These are phyloP conservation scores for Sarcophaga subvicina DNA, from an alignment of 2,888 invertebrate genomes.

Conservation along the genomic window DNA sequence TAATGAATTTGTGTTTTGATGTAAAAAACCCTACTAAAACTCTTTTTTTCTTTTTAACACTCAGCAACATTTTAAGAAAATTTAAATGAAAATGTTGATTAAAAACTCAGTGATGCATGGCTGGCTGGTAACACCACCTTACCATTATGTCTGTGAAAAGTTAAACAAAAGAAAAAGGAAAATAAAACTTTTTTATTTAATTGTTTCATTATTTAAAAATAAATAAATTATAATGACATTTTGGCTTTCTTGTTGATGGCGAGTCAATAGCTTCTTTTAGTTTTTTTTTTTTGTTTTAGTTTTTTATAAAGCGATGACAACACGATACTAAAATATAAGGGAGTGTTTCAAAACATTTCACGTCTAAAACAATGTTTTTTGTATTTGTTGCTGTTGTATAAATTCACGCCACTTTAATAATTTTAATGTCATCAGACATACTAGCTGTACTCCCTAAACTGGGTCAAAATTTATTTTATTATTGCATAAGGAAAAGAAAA, in stretches of 20 bases:
- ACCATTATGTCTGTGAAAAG: neutral
- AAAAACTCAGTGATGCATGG: neutral
- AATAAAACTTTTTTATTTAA: neutral
- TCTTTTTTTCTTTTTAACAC: too few species aligned
- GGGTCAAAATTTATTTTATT: neutral
- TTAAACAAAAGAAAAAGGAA: slow-evolving; percentile 8
- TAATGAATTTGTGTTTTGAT: slow-evolving; percentile 53
- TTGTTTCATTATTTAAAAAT: neutral
- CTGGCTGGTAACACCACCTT: neutral
- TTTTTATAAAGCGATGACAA: neutral
- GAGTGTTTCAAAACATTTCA: neutral
- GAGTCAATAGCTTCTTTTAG: neutral
- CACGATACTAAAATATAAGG: neutral
- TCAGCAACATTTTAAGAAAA: too few species aligned
- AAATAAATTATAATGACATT: neutral
- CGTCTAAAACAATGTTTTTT: too few species aligned
- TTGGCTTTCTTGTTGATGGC: neutral
- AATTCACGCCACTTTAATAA: neutral
- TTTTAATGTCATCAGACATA: slow-evolving; percentile 7
- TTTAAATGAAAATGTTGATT: slow-evolving; percentile 28
- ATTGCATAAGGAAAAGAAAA: neutral
- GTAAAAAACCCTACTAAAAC: neutral
- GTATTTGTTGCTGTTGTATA: neutral
- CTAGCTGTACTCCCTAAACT: neutral
- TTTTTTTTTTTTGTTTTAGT: too few species aligned